These are phyloP conservation scores for Drosophila triauraria DNA, from an alignment of 1,140 invertebrate species.

Conservation along the genomic window DNA sequence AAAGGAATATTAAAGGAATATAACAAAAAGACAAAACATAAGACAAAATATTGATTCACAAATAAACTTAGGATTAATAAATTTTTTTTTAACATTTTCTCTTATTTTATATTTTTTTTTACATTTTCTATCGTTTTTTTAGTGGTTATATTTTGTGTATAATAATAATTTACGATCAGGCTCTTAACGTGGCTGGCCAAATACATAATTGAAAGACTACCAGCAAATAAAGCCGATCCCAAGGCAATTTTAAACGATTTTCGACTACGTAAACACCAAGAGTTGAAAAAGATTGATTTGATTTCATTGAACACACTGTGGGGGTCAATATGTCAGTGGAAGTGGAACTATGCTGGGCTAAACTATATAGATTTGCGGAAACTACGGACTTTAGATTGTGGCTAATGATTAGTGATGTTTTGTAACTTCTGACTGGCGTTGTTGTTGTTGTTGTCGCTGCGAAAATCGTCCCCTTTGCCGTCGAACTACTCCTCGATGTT, in stretches of 20 bases:
- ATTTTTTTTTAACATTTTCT: constrained; percentile 51
- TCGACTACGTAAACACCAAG: constrained; percentile 35
- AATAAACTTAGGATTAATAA: constrained; percentile 67
- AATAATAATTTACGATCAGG: constrained; percentile 68
- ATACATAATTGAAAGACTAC: constrained; percentile 53
- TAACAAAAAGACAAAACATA: constrained; percentile 54
- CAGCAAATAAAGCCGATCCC: constrained; percentile 32
- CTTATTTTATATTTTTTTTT: constrained; percentile 45
- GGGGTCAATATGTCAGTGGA: constrained; percentile 64
- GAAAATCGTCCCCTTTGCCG: constrained; percentile 52
- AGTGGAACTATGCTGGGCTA: constrained; percentile 7
- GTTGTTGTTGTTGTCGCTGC: not conserved
- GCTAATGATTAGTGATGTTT: constrained; percentile 22
- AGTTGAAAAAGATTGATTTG: constrained; percentile 28
- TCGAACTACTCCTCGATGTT: constrained; percentile 80
- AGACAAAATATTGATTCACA: constrained; percentile 62
- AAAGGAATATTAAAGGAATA: constrained; percentile 21
- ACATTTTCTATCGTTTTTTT: constrained; percentile 45
- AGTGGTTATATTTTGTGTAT: constrained; percentile 55
- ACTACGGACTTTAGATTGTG: constrained; percentile 25
- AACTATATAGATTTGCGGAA: constrained; percentile 26
- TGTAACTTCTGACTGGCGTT: not conserved
- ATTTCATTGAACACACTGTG: constrained; percentile 63
- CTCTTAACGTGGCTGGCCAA: constrained; percentile 75
- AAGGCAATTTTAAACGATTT: constrained; percentile 56